These are phyloP conservation scores for Hylyphantes graminicola DNA, from an alignment of 1,140 invertebrate genomes.

Conservation along the genomic window DNA sequence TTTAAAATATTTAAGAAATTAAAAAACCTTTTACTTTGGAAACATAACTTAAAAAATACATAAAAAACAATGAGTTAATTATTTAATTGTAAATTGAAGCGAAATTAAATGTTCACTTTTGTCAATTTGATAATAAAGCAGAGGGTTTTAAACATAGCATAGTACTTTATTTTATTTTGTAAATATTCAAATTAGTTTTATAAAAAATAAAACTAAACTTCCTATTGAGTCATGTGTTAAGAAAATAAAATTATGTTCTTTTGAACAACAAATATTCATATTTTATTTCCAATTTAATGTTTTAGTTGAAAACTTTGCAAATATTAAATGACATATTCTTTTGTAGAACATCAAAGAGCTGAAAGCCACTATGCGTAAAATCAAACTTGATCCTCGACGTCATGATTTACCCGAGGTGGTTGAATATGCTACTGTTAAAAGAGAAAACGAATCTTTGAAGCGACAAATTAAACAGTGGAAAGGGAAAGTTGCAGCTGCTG, in stretches of 20 bases:
- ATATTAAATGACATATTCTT: not conserved
- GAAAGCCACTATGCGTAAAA: slow-evolving; percentile 30
- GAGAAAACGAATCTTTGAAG: slow-evolving; percentile 43
- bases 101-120: no score
- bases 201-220: not conserved
- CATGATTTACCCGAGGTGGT: slow-evolving; percentile 38
- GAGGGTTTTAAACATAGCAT: not conserved
- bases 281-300: not conserved
- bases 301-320: not conserved
- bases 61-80: no score
- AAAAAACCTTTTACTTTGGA: no score
- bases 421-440: slow-evolving; percentile 41
- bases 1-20: no score
- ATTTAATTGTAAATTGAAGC: no score
- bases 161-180: not conserved
- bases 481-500: slow-evolving; percentile 33
- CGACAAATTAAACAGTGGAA: slow-evolving; percentile 36
- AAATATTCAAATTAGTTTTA: not conserved
- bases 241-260: not conserved
- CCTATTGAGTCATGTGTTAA: not conserved
- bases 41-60: no score
- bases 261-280: not conserved
- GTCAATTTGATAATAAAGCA: no score
- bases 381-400: slow-evolving; percentile 29
- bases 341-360: slow-evolving; percentile 17